Base-by-base conservation (phyloP, 1,140 invertebrate species). In the Grapholita molesta region DNA sequence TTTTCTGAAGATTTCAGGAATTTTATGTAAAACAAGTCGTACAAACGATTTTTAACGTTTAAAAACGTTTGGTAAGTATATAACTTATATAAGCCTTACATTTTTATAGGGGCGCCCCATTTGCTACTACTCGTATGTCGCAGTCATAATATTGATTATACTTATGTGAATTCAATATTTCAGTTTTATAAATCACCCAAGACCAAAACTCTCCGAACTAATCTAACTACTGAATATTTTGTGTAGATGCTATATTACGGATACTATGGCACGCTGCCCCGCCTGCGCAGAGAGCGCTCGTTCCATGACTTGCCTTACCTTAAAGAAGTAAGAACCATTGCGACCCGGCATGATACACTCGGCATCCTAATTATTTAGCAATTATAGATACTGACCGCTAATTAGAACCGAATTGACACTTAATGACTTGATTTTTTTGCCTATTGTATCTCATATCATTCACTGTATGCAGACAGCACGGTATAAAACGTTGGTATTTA, bases 251-350 rank as follows among this genome's bases (percentile, higher is more conserved):
- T 94, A 86, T 94, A 93, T 92, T 94, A 93, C 84, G 93, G 93
- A 92, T 94, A 94, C 89, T 94, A 94, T 90, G 94, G 94, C 72
- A 94, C 93, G 18, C 93, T 95, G 78, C 95, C 95, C 72, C 93
- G 95, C 80, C 93, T 96, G 74, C 92, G 94, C 74, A 93, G 95
- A 70, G 95, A 96, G 90, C 91, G 95, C 80, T 95, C 95, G 73
- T 95, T 94, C 85, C 94, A 95, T 85, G 95, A 96, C 79, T 93
- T 95, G 79, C 94, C 94, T 68, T 92, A 94, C 78, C 85, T 94
- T 69, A 94, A 93, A 93, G 93, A 94, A 93, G 93, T 94, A 94
- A 94, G 93, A 92, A 64, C 69, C 57, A 42, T 73, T 72, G 48
- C 64, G 67, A 80, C 82, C 80, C 81, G 77, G 82, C 84, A 88